Evolutionary conservation across 2,888 invertebrate genomes (phyloP), one percentile per base, ranked within the genome.

Genomic region (Tetropium fuscum): DNA sequence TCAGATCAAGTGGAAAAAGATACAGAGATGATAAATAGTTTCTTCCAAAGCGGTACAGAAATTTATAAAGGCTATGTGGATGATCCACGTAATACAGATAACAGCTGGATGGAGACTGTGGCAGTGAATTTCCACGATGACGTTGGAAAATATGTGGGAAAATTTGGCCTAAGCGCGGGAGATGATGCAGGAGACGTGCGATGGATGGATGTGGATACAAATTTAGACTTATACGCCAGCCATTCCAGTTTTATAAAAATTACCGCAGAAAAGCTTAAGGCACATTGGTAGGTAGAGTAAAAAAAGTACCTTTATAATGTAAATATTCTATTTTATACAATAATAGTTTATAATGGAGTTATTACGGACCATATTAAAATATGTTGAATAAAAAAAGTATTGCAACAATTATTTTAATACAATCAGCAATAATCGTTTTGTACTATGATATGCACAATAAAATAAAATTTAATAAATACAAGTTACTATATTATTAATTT

Each of bases 81-180:
- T 81, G 98, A 99, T 82, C 95, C 92, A 13, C 87, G 99, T 47
- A 99, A 99, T 80, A 99, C 99, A 0, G 99, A 99, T 80, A 98
- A 99, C 81, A 90, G 97, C 0, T 99, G 99, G 99, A 98, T 99
- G 88, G 99, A 99, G 82, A 98, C 98, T 0, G 87, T 91, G 5
- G 98, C 94, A 1, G 87, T 89, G 49, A 96, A 95, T 84, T 98
- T 96, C 79, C 98, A 99, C 78, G 97, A 98, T 78, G 88, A 91
- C 13, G 83, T 83, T 40, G 94, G 93, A 0, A 81, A 82, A 1
- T 82, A 86, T 55, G 88, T 94, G 3, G 92, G 90, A 0, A 83
- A 84, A 34, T 82, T 96, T 63, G 81, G 87, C 8, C 83, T 98
- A 5, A 83, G 88, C 69, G 97, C 98, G 3, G 98, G 98, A 5